Evolutionary conservation across 2,113 vertebrate species (phyloP), one percentile per base, ranked within the genome.

Genomic region (Baryphthengus martii): DNA sequence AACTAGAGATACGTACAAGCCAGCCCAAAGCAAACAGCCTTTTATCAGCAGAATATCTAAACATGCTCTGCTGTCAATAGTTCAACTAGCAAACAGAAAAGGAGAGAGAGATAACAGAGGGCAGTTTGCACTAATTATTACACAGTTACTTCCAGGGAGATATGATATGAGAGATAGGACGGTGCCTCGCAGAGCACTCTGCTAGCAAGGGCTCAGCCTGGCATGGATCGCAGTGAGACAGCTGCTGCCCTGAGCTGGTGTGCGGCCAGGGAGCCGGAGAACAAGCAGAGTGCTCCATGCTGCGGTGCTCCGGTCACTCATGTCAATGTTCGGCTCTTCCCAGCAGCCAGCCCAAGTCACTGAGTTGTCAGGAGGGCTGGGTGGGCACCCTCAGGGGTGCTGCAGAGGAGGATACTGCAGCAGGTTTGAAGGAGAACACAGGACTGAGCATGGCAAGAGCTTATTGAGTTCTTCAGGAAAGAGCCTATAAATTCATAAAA

Each of bases 21-120:
- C 67, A 74, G 75, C 63, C 62, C n/a, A 88, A 92, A 88, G 55
- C 47, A 92, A 96, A 94, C 79, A 67, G 55, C 50, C 55, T 90
- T 90, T 92, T 96, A 96, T 92, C 62, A 70, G 92, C 75, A 84
- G 83, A 90, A 53, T 92, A 92, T 86, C 83, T 88, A 83, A 93
- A 90, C 72, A 53, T 1, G 2, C 59, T 79, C 63, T 45, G 59
- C 85, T 81, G 28, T 55, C 63, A 59, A 28, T 9, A 16, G 50
- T n/a, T 89, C 80, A 49, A 13, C 45, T 21, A 55, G 55, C 45
- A 92, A 95, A 92, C 83, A 93, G 72, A 84, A 66, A 39, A 77
- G 17, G 37, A 61, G 62, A 76, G 44, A 62, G 66, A 88, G 90
- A 90, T 93, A 95, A 88, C 25, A 74, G 72, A 17, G 45, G 40